Percentiles rank a stretch among this genome's conserved stretches.
These are phyloP conservation scores for Chalcis sispes DNA, from an alignment of 2,888 invertebrate genomes.

Conservation along the genomic window DNA sequence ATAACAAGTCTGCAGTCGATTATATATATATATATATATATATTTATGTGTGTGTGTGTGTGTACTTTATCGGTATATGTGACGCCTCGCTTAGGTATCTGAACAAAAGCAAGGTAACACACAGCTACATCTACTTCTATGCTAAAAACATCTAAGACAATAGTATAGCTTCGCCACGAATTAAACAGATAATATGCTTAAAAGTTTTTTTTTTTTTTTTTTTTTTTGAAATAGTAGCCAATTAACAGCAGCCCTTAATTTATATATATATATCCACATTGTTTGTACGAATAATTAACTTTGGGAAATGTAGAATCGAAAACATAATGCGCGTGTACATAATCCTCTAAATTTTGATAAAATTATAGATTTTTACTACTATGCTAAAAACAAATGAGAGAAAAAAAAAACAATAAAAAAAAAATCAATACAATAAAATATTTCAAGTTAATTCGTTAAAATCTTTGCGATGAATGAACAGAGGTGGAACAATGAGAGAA, in stretches of 20 bases:
- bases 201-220: neutral
- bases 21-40: too few species aligned
- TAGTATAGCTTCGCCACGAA: conserved; percentile 14
- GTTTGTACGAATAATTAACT: too few species aligned
- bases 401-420: too few species aligned
- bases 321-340: too few species aligned
- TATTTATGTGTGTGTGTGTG: conserved; percentile 12
- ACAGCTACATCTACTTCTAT: conserved; percentile 61
- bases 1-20: too few species aligned
- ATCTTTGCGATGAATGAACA: too few species aligned
- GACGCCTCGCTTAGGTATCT: conserved; percentile 53
- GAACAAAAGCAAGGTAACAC: conserved; percentile 56
- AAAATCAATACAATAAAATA: neutral
- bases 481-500: conserved; percentile 19
- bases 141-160: conserved; percentile 60
- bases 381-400: too few species aligned
- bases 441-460: too few species aligned
- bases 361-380: too few species aligned
- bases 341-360: too few species aligned
- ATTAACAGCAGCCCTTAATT: conserved; percentile 15
- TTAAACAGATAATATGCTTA: neutral
- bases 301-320: too few species aligned
- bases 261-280: neutral
- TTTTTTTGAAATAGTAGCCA: conserved; percentile 6
- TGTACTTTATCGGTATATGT: conserved; percentile 46